Conservation (phyloP, 2,888 invertebrate genomes). For the Colostygia pectinataria region DNA sequence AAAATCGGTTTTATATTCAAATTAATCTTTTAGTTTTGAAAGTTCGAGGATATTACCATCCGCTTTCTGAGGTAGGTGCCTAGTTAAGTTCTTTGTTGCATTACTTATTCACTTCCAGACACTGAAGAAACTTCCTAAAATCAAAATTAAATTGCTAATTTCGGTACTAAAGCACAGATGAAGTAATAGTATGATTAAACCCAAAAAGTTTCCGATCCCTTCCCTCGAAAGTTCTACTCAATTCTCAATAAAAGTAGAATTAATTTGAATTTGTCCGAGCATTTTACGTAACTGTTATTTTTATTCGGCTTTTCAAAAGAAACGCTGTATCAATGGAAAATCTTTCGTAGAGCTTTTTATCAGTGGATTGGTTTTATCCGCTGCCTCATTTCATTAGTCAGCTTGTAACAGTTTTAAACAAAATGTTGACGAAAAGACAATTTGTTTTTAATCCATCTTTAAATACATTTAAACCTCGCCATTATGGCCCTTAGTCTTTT, state of each 20-base stretch:
- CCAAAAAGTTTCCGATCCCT: constrained; percentile 60
- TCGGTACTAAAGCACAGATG: constrained; percentile 48
- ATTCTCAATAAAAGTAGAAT: constrained; percentile 46
- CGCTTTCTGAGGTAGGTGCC: too few relatives aligned
- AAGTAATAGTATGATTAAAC: constrained; percentile 46
- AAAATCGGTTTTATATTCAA: too few relatives aligned
- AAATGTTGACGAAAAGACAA: not conserved
- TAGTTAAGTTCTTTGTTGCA: constrained; percentile 53
- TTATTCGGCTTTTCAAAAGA: constrained; percentile 26
- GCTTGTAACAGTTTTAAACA: not conserved
- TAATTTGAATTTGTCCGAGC: constrained; percentile 52
- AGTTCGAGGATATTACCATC: too few relatives aligned
- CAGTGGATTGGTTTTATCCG: not conserved
- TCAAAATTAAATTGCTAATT: constrained; percentile 73
- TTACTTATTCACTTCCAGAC: constrained; percentile 57
- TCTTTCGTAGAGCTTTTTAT: not conserved
- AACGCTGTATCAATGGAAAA: constrained; percentile 6
- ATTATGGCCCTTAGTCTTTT: too few relatives aligned
- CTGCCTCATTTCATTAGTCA: not conserved
- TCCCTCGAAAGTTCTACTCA: constrained; percentile 47
- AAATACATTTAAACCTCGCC: too few relatives aligned
- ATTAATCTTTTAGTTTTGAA: too few relatives aligned
- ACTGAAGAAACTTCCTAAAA: constrained; percentile 63
- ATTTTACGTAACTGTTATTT: constrained; percentile 35
- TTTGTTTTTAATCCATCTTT: too few relatives aligned